Percentiles rank a stretch among this genome's conserved stretches.
These are phyloP conservation scores for Caenorhabditis imperialis DNA, from an alignment of 2,888 invertebrate species.

Conservation along the genomic window DNA sequence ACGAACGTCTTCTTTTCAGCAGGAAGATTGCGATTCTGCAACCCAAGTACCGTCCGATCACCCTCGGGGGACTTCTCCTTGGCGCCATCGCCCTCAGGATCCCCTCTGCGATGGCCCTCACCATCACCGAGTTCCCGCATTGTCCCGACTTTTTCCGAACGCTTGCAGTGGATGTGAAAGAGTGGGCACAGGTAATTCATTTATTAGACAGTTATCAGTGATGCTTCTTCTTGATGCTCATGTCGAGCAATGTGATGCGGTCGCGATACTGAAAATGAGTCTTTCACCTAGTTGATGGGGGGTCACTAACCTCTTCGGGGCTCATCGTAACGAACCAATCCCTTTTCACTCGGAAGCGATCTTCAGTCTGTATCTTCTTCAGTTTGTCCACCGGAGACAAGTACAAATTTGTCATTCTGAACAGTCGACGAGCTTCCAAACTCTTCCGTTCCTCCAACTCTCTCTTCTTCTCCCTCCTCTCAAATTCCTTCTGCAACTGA, in stretches of 20 bases:
- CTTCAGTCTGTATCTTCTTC: background rate
- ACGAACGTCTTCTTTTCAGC: constrained; percentile 43
- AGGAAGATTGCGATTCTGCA: constrained; percentile 57
- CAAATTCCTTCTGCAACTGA: no score
- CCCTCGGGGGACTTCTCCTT: constrained; percentile 57
- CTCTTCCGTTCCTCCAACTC: no score
- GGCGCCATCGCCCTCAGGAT: constrained; percentile 54
- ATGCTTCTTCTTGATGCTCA: background rate
- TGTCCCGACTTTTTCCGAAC: constrained; percentile 68
- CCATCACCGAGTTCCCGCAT: constrained; percentile 58
- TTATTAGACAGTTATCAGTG: background rate
- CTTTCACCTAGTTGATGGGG: background rate
- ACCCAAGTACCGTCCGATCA: constrained; percentile 56
- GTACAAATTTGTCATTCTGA: no score
- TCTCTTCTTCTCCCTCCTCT: no score
- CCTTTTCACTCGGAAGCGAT: background rate
- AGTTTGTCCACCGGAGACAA: background rate
- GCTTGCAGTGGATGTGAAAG: constrained; percentile 62
- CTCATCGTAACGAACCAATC: constrained; percentile 12
- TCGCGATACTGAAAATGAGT: background rate
- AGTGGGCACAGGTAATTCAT: constrained; percentile 66
- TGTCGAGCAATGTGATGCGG: background rate
- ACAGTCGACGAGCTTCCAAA: no score
- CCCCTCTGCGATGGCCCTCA: constrained; percentile 60
- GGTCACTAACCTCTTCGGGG: constrained; percentile 1